phyloP scores from a whole-genome alignment of 2,797 vertebrate species.

The Poeciliopsis paucimaculata region DNA sequence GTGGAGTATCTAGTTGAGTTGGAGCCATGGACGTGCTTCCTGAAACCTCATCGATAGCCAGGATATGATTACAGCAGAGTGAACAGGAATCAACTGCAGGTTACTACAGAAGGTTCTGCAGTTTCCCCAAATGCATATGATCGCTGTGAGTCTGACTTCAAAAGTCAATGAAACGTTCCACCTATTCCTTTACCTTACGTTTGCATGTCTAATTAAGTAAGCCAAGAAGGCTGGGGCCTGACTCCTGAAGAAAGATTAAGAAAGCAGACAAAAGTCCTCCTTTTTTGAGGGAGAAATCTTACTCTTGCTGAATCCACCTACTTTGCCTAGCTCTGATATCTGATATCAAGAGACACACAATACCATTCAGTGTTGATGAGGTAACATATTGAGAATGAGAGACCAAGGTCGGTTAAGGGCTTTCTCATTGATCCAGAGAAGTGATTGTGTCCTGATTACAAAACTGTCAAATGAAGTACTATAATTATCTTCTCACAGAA shows the following conservation, averaged over 20 bases:
- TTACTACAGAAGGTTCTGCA: conserved; percentile 35
- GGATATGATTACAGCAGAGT: conserved; percentile 37
- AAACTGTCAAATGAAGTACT: conserved; percentile 57
- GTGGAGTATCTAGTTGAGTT: conserved; percentile 60
- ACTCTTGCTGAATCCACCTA: conserved; percentile 67
- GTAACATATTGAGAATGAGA: conserved; percentile 35
- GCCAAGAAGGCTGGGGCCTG: conserved; percentile 64
- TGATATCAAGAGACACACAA: conserved; percentile 74
- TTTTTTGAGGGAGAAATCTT: conserved; percentile 71
- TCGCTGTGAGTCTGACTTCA: conserved; percentile 46
- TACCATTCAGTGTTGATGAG: conserved; percentile 71
- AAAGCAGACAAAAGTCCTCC: conserved; percentile 72
- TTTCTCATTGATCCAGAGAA: conserved; percentile 41
- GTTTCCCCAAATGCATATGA: conserved; percentile 43
- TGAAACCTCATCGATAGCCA: conserved; percentile 56
- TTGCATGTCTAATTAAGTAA: conserved; percentile 77
- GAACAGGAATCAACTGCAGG: conserved; percentile 37
- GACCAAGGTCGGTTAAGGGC: conserved; percentile 29
- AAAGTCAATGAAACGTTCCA: conserved; percentile 51
- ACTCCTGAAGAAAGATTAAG: conserved; percentile 64
- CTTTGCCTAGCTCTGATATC: conserved; percentile 66
- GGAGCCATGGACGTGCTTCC: conserved; percentile 37
- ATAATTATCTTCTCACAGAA: conserved; percentile 17
- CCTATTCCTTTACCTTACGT: conserved; percentile 60
- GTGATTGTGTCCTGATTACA: conserved; percentile 64